Evolutionary conservation across 2,888 invertebrate genomes (phyloP).

Genomic region (Netelia melanura): DNA sequence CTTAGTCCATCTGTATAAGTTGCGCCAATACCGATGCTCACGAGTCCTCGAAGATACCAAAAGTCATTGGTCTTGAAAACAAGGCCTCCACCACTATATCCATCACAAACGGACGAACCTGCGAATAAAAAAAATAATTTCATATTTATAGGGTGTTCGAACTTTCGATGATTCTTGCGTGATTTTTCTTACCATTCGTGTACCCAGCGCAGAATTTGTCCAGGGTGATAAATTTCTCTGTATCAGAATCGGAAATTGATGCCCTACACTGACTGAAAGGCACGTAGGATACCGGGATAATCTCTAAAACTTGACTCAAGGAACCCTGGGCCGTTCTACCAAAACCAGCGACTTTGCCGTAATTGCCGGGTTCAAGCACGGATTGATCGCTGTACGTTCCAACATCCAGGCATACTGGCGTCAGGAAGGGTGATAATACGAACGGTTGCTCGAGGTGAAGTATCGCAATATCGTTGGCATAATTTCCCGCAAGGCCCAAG

Average conservation of each 20-base stretch:
- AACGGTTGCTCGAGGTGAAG: slow-evolving; percentile 76
- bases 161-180: too few relatives aligned
- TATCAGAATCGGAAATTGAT: slow-evolving; percentile 62
- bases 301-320: slow-evolving; percentile 78
- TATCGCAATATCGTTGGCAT: slow-evolving; percentile 80
- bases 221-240: slow-evolving; percentile 76
- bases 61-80: slow-evolving; percentile 79
- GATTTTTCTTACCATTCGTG: slow-evolving; percentile 79
- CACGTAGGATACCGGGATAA: slow-evolving; percentile 79
- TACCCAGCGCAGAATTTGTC: slow-evolving; percentile 84
- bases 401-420: slow-evolving; percentile 80
- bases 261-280: slow-evolving; percentile 75
- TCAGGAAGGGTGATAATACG: slow-evolving; percentile 74
- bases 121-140: slow-evolving; percentile 57
- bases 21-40: slow-evolving; percentile 82
- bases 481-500: slow-evolving; percentile 78
- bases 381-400: slow-evolving; percentile 68
- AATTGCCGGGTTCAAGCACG: slow-evolving; percentile 74
- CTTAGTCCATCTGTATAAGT: slow-evolving; percentile 67
- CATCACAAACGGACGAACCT: slow-evolving; percentile 85
- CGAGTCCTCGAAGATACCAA: slow-evolving; percentile 85
- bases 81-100: slow-evolving; percentile 86
- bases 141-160: background rate
- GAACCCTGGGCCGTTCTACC: slow-evolving; percentile 78
- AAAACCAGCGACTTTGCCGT: slow-evolving; percentile 82